Evolutionary conservation across 2,113 vertebrate species (phyloP).

Genomic region (Osmerus mordax): DNA sequence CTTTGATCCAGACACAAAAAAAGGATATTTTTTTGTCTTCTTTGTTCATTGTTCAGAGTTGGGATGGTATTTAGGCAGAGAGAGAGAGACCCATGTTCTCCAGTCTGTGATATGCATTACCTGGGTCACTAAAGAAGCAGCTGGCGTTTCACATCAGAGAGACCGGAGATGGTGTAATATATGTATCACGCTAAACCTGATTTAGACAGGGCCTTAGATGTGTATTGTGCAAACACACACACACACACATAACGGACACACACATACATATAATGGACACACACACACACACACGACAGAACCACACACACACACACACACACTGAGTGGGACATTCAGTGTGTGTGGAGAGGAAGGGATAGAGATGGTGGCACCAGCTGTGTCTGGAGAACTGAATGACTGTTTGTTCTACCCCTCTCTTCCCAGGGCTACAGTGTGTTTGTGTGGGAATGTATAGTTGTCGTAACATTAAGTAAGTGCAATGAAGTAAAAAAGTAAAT

Average conservation of each 20-base stretch:
- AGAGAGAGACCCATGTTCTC: conserved; percentile 15
- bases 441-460: too few species aligned
- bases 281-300: too few species aligned
- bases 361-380: too few species aligned
- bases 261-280: conserved; percentile 21
- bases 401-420: too few species aligned
- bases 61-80: conserved; percentile 13
- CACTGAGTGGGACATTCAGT: too few species aligned
- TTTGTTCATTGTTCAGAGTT: conserved; percentile 45
- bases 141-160: conserved; percentile 63
- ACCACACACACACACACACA: not conserved
- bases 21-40: conserved; percentile 21
- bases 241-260: conserved; percentile 10
- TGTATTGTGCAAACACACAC: conserved; percentile 9
- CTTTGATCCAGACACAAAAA: conserved; percentile 45
- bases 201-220: conserved; percentile 62
- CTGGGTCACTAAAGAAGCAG: conserved; percentile 59
- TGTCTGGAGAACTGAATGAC: too few species aligned
- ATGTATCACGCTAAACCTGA: conserved; percentile 65
- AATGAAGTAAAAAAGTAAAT: too few species aligned
- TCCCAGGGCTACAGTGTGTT: too few species aligned
- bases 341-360: too few species aligned
- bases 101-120: conserved; percentile 51
- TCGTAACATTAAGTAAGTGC: too few species aligned
- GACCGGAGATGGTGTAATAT: conserved; percentile 57